Percentiles rank a stretch among this genome's conserved stretches.
Conservation (phyloP, 2,797 vertebrate species). For the Clarias pachynema region DNA sequence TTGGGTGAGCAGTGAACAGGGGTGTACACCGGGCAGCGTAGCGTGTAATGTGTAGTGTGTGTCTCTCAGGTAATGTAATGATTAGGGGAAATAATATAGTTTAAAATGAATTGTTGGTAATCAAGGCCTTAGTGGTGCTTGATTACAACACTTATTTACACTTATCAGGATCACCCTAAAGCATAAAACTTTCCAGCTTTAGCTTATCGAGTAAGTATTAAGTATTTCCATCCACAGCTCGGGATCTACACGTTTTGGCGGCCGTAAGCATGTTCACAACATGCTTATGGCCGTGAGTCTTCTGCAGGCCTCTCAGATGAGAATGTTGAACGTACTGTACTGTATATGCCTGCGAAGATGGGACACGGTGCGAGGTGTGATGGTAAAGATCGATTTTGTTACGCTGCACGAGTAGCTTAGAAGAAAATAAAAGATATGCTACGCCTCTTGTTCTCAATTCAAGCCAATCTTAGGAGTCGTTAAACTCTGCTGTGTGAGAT, state of each 20-base stretch:
- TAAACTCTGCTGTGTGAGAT: slow-evolving; percentile 6
- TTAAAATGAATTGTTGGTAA: background rate
- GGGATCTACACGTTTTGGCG: background rate
- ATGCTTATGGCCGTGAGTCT: background rate
- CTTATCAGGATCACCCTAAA: background rate
- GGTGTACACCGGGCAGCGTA: background rate
- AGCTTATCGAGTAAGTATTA: background rate
- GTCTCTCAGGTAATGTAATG: background rate
- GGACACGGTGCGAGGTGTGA: background rate
- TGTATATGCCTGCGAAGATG: background rate
- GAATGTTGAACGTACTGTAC: background rate
- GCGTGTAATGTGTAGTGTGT: background rate
- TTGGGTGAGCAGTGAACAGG: slow-evolving; percentile 21
- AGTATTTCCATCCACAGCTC: background rate
- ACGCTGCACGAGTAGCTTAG: background rate
- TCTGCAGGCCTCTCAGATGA: background rate
- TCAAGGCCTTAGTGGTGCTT: background rate
- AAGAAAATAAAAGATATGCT: background rate
- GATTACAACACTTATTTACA: too few relatives aligned
- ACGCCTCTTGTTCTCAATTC: slow-evolving; percentile 15
- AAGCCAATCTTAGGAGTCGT: slow-evolving; percentile 1
- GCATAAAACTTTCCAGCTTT: background rate
- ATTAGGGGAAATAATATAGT: background rate
- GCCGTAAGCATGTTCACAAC: background rate
- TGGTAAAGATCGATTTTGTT: background rate